phyloP scores from a whole-genome alignment of 92 coral and sea anemone species.

The Montipora capitata region DNA sequence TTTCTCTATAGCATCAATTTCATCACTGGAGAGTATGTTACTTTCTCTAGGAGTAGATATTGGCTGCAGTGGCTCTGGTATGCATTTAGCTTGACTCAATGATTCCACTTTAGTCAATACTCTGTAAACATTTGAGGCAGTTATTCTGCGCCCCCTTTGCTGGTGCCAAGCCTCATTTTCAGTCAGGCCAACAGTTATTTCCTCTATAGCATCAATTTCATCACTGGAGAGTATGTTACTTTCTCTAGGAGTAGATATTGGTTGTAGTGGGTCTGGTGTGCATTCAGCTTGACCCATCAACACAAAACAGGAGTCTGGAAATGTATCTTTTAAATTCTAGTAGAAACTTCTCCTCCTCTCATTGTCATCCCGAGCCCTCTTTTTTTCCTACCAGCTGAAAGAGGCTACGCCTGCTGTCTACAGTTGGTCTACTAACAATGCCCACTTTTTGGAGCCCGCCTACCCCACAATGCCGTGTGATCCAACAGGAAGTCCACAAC shows the following conservation, averaged over 20 bases:
- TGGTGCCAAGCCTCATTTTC: conserved; percentile 11
- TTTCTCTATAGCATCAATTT: conserved; percentile 35
- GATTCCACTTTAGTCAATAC: too few relatives aligned
- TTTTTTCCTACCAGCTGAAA: conserved; percentile 30
- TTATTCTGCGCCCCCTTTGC: too few relatives aligned
- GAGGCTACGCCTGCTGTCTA: conserved; percentile 65
- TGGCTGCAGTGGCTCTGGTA: conserved; percentile 15
- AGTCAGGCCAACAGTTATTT: conserved; percentile 52
- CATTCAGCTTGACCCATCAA: conserved; percentile 27
- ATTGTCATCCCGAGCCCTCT: conserved; percentile 30
- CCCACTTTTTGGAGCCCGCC: conserved; percentile 61
- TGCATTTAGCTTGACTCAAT: conserved; percentile 19
- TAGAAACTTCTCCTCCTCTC: conserved; percentile 53
- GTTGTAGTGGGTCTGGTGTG: conserved; percentile 21
- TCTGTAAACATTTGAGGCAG: too few relatives aligned
- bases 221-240: conserved; percentile 18
- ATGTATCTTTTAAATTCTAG: conserved; percentile 21
- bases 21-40: conserved; percentile 21
- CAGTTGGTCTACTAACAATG: conserved; percentile 53
- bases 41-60: conserved; percentile 12
- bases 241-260: conserved; percentile 7
- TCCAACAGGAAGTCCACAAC: conserved; percentile 63
- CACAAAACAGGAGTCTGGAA: conserved; percentile 68
- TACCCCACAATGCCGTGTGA: conserved; percentile 53
- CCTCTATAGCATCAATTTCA: conserved; percentile 34